Evolutionary conservation across 2,888 invertebrate genomes (phyloP), one percentile per base, ranked within the genome.

Genomic region (Ditula angustiorana): DNA sequence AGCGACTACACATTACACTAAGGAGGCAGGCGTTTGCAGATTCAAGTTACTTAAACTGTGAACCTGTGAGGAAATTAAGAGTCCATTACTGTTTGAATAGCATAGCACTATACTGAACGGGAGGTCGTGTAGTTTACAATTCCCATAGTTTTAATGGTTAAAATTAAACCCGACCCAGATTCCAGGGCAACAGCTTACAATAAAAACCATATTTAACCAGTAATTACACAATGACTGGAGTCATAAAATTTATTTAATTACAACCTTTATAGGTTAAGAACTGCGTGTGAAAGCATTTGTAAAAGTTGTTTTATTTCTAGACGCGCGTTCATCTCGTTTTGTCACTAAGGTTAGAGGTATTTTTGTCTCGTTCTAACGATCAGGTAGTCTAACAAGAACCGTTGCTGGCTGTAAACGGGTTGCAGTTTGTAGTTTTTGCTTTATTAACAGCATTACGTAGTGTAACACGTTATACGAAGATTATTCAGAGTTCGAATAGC

Each of bases 241-340:
- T 46, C 11, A 13, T 56, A 55, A 61, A 55, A 35, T 37, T 24
- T 47, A 47, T 47, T 46, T 55, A 55, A 61, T 61, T 37, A 61
- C 55, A 7, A 52, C 52, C n/a, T 35, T 49, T 62, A 56, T 56
- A 37, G 37, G 37, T 47, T 58, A 28, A 33, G 5, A 53, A 58
- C 33, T 33, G 28, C 55, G 55, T 58, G 58, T 52, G 56, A 56
- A 61, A 53, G 65, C 49, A 52, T 60, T 47, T 74, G 76, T 77
- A 80, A 83, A 79, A 83, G 83, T 71, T 74, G 76, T 78, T 76
- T 77, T 78, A 80, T 75, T 77, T 75, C 77, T 77, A 41, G 37
- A 37, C 79, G 76, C 71, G 72, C 69, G 10, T 26, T 44, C 50
- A 8, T 49, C 57, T 44, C 57, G 37, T 16, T 63, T 41, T 10